phyloP scores from a whole-genome alignment of 2,888 invertebrate species.

The Chaitophorus viminalis region DNA sequence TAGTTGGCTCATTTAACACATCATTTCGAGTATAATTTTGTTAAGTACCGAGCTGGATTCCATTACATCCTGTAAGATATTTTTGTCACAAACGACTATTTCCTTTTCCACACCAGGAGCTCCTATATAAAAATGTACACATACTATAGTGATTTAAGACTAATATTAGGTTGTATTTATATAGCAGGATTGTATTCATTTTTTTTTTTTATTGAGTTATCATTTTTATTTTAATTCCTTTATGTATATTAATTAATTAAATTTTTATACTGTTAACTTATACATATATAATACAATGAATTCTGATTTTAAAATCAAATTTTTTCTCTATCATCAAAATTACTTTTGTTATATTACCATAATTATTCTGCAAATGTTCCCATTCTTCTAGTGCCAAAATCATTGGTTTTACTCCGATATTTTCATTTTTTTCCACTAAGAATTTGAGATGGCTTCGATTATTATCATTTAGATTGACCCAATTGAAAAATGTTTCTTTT shows the following conservation, averaged over 20 bases:
- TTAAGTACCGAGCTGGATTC: background rate
- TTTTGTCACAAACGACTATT: background rate
- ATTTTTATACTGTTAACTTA: too few species aligned
- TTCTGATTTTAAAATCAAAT: too few species aligned
- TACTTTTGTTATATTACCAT: constrained; percentile 1
- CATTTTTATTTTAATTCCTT: too few species aligned
- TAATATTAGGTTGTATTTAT: too few species aligned
- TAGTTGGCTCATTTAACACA: background rate
- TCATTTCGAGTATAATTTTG: constrained; percentile 9
- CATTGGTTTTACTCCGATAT: constrained; percentile 5
- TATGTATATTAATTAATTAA: too few species aligned
- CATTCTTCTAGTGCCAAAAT: constrained; percentile 29
- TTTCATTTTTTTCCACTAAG: background rate
- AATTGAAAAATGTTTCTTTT: constrained; percentile 27
- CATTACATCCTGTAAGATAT: background rate
- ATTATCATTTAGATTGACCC: constrained; percentile 9
- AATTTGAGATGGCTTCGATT: background rate
- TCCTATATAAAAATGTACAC: constrained; percentile 20
- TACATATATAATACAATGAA: too few species aligned
- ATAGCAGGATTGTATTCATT: too few species aligned
- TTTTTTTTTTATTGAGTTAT: background rate
- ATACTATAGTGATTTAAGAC: background rate
- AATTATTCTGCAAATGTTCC: constrained; percentile 27
- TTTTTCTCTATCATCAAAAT: background rate
- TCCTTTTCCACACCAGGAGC: constrained; percentile 41